phyloP scores from a whole-genome alignment of 2,888 invertebrate genomes.

The Lysandra coridon region DNA sequence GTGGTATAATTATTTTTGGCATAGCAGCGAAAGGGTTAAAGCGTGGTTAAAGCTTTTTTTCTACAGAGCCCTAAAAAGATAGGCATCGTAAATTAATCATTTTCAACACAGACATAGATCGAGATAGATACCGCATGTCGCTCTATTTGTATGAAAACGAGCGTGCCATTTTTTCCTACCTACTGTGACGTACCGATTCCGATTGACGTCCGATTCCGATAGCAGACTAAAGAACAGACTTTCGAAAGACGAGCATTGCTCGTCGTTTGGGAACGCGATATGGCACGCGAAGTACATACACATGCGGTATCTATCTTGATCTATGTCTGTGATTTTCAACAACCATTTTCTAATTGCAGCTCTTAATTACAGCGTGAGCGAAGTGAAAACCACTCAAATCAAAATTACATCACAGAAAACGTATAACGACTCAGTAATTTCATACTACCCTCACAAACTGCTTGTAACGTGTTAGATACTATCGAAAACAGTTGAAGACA shows the following conservation, averaged over 20 bases:
- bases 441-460: background rate
- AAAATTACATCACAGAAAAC: constrained; percentile 10
- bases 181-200: no score
- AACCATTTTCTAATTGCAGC: constrained; percentile 1
- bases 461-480: background rate
- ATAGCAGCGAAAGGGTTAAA: background rate
- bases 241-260: no score
- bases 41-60: background rate
- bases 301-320: no score
- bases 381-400: constrained; percentile 23
- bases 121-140: no score
- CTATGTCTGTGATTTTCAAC: background rate
- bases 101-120: background rate
- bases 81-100: constrained; percentile 6
- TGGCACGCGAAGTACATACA: no score
- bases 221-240: no score
- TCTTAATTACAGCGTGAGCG: background rate
- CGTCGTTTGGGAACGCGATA: no score
- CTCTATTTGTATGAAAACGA: no score
- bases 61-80: background rate
- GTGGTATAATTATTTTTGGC: background rate
- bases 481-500: background rate
- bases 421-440: background rate
- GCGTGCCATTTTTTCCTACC: no score
- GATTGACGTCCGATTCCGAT: no score